Evolutionary conservation across 1,140 invertebrate genomes (phyloP).

Genomic region (Antheraea mylitta): DNA sequence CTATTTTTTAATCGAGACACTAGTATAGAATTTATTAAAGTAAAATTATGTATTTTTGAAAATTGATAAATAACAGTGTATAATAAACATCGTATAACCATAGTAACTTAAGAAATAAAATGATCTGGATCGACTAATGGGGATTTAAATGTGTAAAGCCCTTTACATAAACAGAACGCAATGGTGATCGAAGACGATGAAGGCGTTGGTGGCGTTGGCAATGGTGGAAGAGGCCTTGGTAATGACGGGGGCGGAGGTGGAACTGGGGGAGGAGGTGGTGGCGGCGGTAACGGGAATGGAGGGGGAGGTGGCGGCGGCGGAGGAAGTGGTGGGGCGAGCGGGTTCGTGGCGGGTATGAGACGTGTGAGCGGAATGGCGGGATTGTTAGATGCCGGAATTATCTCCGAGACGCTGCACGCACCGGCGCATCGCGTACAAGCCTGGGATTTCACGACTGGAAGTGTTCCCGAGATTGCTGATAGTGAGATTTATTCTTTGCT

Average conservation of each 20-base stretch:
- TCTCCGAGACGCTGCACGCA: conserved; percentile 53
- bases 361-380: conserved; percentile 58
- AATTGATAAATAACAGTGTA: too few relatives aligned
- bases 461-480: conserved; percentile 87
- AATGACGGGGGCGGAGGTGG: conserved; percentile 27
- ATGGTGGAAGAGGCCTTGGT: conserved; percentile 20
- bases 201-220: conserved; percentile 23
- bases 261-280: conserved; percentile 20
- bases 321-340: conserved; percentile 24
- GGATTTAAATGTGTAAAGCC: conserved; percentile 7
- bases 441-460: conserved; percentile 88
- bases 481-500: conserved; percentile 71
- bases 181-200: conserved; percentile 58
- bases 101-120: too few relatives aligned
- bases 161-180: conserved; percentile 44
- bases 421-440: conserved; percentile 87
- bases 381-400: conserved; percentile 58
- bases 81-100: too few relatives aligned
- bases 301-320: conserved; percentile 23
- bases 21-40: too few relatives aligned
- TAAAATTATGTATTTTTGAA: too few relatives aligned
- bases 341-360: conserved; percentile 24
- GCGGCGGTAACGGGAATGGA: conserved; percentile 13
- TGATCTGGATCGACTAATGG: neutral
- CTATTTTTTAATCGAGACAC: too few relatives aligned